Evolutionary conservation across 1,140 invertebrate species (phyloP), one percentile per base, ranked within the genome.

Genomic region (Procambarus clarkii): DNA sequence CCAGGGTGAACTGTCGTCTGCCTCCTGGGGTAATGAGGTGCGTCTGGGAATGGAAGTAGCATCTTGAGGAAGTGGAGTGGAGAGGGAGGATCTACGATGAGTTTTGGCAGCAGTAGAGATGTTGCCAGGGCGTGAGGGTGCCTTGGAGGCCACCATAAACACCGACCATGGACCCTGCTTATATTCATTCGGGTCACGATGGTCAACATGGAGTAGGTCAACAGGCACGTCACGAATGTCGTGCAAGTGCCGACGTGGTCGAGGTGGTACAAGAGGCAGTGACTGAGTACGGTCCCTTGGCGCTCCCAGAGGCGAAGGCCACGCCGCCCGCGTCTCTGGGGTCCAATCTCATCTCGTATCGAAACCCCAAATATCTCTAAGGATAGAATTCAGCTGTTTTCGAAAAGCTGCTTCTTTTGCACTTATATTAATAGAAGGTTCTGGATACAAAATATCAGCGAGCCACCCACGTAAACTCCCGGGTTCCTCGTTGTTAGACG

Each of bases 231-330:
- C 79, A 13, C 11, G 3, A 54, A 46, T 2, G 11, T 60, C 34
- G 21, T 21, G 45, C 11, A 11, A 60, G 13, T 34, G 71, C 44
- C 45, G 78, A 34, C 44, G 64, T 13, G 60, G 48, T 0, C 50
- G 50, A 54, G 50, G 50, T 9, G 50, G 50, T 8, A 54, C 8
- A 54, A 54, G 50, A 7, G 50, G 50, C 50, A 54, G 50, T 34
- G 34, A 54, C 8, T 54, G 50, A 8, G 34, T 13, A 45, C 74
- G 24, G 48, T 18, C 50, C 13, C 50, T 54, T 54, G 50, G 13
- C 8, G 44, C 74, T 82, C 89, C 89, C 89, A 79, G 82, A 78
- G 81, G 89, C 64, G 89, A 91, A 11, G 89, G 54, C 89, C 89
- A 91, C 5, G 82, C 82, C 8, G 24, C 74, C 60, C 48, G 64